phyloP scores from a whole-genome alignment of 2,888 invertebrate species.

The Atrina japonica region DNA sequence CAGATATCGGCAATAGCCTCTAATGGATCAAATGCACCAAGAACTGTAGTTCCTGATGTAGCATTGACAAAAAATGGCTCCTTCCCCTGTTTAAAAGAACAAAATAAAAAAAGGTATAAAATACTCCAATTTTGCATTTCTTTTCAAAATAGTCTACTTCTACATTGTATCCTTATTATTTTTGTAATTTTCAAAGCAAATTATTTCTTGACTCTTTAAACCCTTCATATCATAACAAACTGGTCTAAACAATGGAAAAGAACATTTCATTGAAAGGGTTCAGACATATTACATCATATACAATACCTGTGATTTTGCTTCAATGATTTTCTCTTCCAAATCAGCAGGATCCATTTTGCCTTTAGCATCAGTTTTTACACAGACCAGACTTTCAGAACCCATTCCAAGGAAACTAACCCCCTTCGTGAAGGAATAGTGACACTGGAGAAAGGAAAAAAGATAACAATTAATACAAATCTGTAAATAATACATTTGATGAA shows the following conservation, averaged over 20 bases:
- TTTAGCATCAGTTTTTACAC: slow-evolving; percentile 86
- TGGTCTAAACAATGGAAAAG: no score
- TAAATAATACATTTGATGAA: neutral
- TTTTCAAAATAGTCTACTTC: no score
- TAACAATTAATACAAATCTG: neutral
- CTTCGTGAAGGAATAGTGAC: slow-evolving; percentile 93
- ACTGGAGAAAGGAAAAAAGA: slow-evolving; percentile 62
- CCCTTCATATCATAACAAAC: neutral
- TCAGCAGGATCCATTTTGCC: slow-evolving; percentile 88
- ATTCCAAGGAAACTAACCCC: slow-evolving; percentile 93
- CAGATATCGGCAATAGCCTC: slow-evolving; percentile 88
- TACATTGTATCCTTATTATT: no score
- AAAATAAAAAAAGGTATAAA: slow-evolving; percentile 5
- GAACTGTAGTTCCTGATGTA: slow-evolving; percentile 75
- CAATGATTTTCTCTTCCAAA: slow-evolving; percentile 85
- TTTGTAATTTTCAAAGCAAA: neutral
- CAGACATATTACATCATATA: no score
- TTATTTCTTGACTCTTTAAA: neutral
- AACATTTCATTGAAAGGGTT: no score
- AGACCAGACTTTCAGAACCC: slow-evolving; percentile 91
- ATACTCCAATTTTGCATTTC: no score
- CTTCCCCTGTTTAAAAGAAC: slow-evolving; percentile 63
- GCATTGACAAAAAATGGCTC: slow-evolving; percentile 74
- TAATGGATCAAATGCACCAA: slow-evolving; percentile 93
- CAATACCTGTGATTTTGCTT: slow-evolving; percentile 56